Base-by-base conservation (phyloP, 2,113 vertebrate genomes). In the Macrotus californicus region DNA sequence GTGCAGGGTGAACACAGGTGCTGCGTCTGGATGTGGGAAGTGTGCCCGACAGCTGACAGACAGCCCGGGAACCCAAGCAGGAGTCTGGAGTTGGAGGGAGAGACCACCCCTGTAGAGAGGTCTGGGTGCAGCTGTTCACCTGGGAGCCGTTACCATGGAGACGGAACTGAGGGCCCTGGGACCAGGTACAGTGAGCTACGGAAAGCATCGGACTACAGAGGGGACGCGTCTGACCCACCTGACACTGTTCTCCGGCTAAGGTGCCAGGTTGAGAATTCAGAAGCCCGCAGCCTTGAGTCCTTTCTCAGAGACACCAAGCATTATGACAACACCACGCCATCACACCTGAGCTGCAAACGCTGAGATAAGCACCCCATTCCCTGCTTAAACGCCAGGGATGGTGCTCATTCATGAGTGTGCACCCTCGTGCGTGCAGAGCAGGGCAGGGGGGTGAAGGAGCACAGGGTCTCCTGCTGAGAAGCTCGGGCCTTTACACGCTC, bases 381-480 rank as follows among this genome's bases (percentile, higher is more conserved):
- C 24, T 39, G 52, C 59, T n/a, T n/a, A 7, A 21, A 52, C 34
- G 22, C 13, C 9, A 39, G 0, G n/a, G 21, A 31, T 0, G 2
- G 82, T 14, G 73, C 73, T 22, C 4, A 12, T 6, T 24, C 15
- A 24, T 18, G 36, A 16, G 21, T 18, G 29, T 15, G 50, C 22
- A 2, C 3, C 18, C 22, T 1, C 46, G 1, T 0, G 0, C 7
- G 54, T 24, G 72, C 43, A 76, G 14, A 69, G 39, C 22, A 31
- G 80, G 24, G 22, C 43, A 15, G n/a, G 36, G 19, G 46, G 43
- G 34, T 6, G 1, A 3, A 4, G 77, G 26, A 21, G 64, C 36
- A 16, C 10, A 11, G 50, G n/a, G 29, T 6, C 11, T 34, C 69
- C 56, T 90, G 66, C 52, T 1, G 34, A 76, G 70, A 14, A 61